Evolutionary conservation across 2,888 invertebrate species (phyloP), one percentile per base, ranked within the genome.

Genomic region (Aleiodes alternator): DNA sequence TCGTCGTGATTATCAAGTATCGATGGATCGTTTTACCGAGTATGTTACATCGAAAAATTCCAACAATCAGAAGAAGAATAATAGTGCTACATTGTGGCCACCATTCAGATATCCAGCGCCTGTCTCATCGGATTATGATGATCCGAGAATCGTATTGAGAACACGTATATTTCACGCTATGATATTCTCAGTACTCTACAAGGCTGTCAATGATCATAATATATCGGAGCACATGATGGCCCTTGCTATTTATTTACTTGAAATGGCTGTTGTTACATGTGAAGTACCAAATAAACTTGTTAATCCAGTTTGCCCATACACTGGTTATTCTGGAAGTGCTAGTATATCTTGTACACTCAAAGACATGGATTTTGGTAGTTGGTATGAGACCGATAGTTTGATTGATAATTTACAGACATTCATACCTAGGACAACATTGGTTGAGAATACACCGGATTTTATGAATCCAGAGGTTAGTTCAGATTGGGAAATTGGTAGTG

Each of bases 1-100:
- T 90, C 91, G 97, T 69, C 92, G 96, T 79, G 98, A 99, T 89
- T 98, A 97, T 90, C 98, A 98, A 90, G 94, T 95, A 9, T 96
- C 98, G 12, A 94, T 98, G 94, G 98, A 99, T 90, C 92, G 98
- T 83, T 98, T 96, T 87, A 95, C 96, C 0, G 94, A 96, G 82
- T 96, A 95, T 85, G 92, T 93, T 7, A 64, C 64, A 14, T 64
- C 64, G 0, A 92, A 92, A 76, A 92, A 92, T 80, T 91, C 92
- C 66, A 92, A 93, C 1, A 92, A 93, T 85, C 91, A 92, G 85
- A 91, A 91, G 59, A 31, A 31, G 11, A 51, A 51, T n/a, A 90
- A 90, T 51, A 91, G 91, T 77, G 91, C 91, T 1, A 92, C 92
- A 76, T 92, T 94, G 0, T 97, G 96, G 96, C 96, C 96, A 59